These are phyloP conservation scores for Ictidomys tridecemlineatus DNA, from an alignment of 2,113 vertebrate species.

Conservation along the genomic window DNA sequence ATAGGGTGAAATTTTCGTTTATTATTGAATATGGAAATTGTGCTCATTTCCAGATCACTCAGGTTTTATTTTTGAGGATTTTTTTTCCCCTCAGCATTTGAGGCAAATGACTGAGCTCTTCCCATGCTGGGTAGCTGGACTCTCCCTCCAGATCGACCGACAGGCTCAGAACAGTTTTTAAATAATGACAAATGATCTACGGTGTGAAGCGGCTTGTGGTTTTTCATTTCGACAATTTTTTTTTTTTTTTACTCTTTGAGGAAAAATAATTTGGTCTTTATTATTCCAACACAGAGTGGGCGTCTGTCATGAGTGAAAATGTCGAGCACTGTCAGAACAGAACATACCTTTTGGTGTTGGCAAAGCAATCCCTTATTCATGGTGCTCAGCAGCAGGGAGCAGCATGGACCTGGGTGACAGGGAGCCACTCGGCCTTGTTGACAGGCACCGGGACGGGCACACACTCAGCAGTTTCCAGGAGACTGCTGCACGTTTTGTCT, in stretches of 20 bases:
- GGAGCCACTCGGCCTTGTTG: background rate
- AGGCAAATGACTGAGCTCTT: background rate
- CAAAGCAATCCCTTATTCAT: constrained; percentile 27
- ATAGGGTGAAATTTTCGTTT: background rate
- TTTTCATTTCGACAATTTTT: background rate
- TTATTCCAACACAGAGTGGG: constrained; percentile 56
- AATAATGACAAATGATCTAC: constrained; percentile 14
- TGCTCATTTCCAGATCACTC: background rate
- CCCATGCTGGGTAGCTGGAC: too few species aligned
- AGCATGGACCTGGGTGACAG: accelerated
- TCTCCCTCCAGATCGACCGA: background rate
- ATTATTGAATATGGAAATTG: background rate
- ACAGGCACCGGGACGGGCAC: accelerated
- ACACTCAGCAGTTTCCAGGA: background rate
- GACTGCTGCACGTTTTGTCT: background rate
- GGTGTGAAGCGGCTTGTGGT: background rate
- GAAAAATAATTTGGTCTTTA: constrained; percentile 53
- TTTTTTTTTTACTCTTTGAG: background rate
- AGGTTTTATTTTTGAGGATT: background rate
- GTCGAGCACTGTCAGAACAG: background rate
- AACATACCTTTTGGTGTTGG: background rate
- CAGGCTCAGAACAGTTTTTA: background rate
- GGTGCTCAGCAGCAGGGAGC: background rate
- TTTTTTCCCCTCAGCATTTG: background rate
- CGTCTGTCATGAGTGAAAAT: constrained; percentile 39